phyloP scores from a whole-genome alignment of 2,113 vertebrate species.

The Myiozetetes cayanensis region DNA sequence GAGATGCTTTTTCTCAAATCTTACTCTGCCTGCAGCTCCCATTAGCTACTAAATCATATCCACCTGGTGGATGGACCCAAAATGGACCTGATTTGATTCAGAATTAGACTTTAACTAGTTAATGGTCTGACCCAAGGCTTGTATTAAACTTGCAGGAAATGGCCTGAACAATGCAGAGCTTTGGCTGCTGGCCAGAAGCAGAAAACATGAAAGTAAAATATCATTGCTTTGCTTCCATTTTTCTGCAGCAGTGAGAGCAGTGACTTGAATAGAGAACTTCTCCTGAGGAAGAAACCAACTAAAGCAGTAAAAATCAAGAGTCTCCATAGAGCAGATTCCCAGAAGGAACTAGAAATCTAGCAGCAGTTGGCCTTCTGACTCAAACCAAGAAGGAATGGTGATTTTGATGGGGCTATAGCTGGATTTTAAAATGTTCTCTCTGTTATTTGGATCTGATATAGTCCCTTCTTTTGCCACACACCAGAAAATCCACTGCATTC shows the following conservation, averaged over 20 bases:
- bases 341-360: not conserved
- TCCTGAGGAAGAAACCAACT: not conserved
- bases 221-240: not conserved
- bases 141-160: not conserved
- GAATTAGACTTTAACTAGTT: not conserved
- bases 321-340: not conserved
- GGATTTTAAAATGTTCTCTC: not conserved
- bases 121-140: not conserved
- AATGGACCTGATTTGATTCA: not conserved
- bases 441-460: not conserved
- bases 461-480: not conserved
- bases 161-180: not conserved
- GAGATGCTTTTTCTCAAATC: not conserved
- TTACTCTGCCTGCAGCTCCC: not conserved
- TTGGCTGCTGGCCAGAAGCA: not conserved
- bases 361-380: not conserved
- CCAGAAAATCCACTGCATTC: not conserved
- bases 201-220: not conserved
- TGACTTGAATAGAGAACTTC: not conserved
- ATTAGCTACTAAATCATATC: not conserved
- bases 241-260: not conserved
- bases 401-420: not conserved
- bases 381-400: not conserved
- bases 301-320: not conserved
- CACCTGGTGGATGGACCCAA: not conserved